A percentile compares a stretch with the other conserved stretches of the same genome.
phyloP scores from a whole-genome alignment of 2,113 vertebrate genomes.

The Hiodon tergisus region DNA sequence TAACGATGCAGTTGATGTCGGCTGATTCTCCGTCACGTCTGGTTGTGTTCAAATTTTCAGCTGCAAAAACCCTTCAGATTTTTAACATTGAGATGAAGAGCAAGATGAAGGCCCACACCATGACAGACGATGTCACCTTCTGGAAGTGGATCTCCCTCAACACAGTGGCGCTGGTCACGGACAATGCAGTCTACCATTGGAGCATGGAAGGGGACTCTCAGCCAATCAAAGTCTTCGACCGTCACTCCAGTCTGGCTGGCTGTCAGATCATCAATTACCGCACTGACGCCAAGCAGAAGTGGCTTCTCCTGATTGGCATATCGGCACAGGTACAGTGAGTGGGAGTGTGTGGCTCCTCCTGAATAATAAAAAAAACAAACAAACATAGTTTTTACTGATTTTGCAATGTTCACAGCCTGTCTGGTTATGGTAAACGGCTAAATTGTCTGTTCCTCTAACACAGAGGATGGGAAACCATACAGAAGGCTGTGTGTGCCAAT shows the following conservation, averaged over 20 bases:
- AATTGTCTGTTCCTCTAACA: no score
- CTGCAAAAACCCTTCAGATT: constrained; percentile 98
- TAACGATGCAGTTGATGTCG: background rate
- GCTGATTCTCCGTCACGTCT: background rate
- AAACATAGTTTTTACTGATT: background rate
- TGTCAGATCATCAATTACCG: constrained; percentile 99
- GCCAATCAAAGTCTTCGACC: constrained; percentile 96
- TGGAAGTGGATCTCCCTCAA: constrained; percentile 99
- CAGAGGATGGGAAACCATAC: no score
- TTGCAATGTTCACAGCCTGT: no score
- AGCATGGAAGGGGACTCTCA: constrained; percentile 98
- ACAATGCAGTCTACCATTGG: constrained; percentile 98
- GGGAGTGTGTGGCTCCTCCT: background rate
- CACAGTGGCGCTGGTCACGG: constrained; percentile 93
- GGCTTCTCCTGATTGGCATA: constrained; percentile 93
- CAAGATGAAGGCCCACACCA: constrained; percentile 99
- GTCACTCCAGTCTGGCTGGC: constrained; percentile 92
- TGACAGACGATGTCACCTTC: constrained; percentile 98
- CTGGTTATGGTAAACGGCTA: no score
- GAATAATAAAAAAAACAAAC: no score
- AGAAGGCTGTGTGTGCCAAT: no score
- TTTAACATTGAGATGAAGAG: constrained; percentile 99
- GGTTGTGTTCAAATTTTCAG: constrained; percentile 59
- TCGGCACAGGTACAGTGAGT: constrained; percentile 81
- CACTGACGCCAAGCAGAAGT: constrained; percentile 96